Evolutionary conservation across 1,140 invertebrate species (phyloP).

Genomic region (Sycophila sp.): DNA sequence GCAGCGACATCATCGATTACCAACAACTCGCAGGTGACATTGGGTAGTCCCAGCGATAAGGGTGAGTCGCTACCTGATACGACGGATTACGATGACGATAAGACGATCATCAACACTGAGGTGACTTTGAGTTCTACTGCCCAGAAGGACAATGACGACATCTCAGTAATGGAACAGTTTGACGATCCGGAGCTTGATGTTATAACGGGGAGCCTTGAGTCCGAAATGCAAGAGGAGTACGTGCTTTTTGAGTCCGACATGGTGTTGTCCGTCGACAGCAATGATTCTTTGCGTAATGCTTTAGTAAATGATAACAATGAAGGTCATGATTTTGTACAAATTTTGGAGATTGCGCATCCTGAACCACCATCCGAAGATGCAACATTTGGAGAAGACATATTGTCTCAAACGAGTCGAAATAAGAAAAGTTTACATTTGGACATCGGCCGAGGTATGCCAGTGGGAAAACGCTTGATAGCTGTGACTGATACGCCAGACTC

Average conservation of each 20-base stretch:
- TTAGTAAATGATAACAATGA: constrained; percentile 58
- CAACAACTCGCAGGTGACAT: constrained; percentile 45
- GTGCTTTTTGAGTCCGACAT: constrained; percentile 72
- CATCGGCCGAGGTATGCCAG: constrained; percentile 53
- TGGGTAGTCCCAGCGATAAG: constrained; percentile 57
- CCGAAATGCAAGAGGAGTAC: constrained; percentile 71
- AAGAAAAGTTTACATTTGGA: constrained; percentile 59
- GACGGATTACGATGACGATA: constrained; percentile 72
- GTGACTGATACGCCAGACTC: constrained; percentile 67
- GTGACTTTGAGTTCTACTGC: constrained; percentile 70
- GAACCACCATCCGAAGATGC: constrained; percentile 55
- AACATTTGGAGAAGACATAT: constrained; percentile 53
- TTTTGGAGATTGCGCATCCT: constrained; percentile 61
- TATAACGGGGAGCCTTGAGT: constrained; percentile 69
- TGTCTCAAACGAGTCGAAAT: constrained; percentile 48
- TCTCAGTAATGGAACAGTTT: constrained; percentile 71
- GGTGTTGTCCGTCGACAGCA: constrained; percentile 69
- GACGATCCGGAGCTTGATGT: constrained; percentile 68
- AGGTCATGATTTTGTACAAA: constrained; percentile 60
- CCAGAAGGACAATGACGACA: constrained; percentile 68
- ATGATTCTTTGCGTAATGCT: constrained; percentile 69
- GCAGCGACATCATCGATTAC: constrained; percentile 43
- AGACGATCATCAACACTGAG: constrained; percentile 69
- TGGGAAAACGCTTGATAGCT: constrained; percentile 54
- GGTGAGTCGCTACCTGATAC: constrained; percentile 63